Conservation (phyloP, 2,888 invertebrate genomes). For the Drosophila cracens region DNA sequence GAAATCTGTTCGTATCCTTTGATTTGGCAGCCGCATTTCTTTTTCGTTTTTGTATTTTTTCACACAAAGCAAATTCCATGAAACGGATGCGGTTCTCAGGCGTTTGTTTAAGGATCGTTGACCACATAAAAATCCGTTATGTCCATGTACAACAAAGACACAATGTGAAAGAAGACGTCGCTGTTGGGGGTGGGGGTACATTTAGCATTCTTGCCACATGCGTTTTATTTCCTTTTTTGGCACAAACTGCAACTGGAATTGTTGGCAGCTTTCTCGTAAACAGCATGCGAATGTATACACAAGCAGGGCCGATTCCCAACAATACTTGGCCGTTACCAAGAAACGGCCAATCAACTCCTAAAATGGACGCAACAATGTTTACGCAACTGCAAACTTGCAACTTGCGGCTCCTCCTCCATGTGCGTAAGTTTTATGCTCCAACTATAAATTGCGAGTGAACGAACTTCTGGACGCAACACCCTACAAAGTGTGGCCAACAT, state of each 20-base stretch:
- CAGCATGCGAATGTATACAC: slow-evolving; percentile 7
- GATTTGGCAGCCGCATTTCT: slow-evolving; percentile 33
- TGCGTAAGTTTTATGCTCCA: slow-evolving; percentile 61
- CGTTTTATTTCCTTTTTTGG: slow-evolving; percentile 73
- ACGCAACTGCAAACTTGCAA: slow-evolving; percentile 43
- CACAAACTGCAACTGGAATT: slow-evolving; percentile 48
- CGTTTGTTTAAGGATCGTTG: slow-evolving; percentile 69
- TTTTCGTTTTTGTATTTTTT: slow-evolving; percentile 7
- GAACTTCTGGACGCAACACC: slow-evolving; percentile 10
- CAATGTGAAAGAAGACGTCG: slow-evolving; percentile 12
- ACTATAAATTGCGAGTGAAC: slow-evolving; percentile 42
- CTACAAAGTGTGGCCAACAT: slow-evolving; percentile 27
- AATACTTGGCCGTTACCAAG: slow-evolving; percentile 34
- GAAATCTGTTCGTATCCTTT: slow-evolving; percentile 45
- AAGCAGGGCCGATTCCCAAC: slow-evolving; percentile 41
- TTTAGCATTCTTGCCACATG: slow-evolving; percentile 54
- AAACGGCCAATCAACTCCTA: slow-evolving; percentile 54
- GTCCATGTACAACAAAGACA: slow-evolving; percentile 48
- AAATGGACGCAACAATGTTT: slow-evolving; percentile 71
- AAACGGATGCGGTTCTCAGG: slow-evolving; percentile 42
- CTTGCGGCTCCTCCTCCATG: slow-evolving; percentile 18
- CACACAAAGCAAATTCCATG: slow-evolving; percentile 46
- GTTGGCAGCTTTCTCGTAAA: slow-evolving; percentile 43
- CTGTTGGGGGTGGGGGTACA: slow-evolving; percentile 3
- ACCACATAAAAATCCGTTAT: slow-evolving; percentile 78